These are phyloP conservation scores for Lithobates pipiens DNA, from an alignment of 2,797 vertebrate species.

Conservation along the genomic window DNA sequence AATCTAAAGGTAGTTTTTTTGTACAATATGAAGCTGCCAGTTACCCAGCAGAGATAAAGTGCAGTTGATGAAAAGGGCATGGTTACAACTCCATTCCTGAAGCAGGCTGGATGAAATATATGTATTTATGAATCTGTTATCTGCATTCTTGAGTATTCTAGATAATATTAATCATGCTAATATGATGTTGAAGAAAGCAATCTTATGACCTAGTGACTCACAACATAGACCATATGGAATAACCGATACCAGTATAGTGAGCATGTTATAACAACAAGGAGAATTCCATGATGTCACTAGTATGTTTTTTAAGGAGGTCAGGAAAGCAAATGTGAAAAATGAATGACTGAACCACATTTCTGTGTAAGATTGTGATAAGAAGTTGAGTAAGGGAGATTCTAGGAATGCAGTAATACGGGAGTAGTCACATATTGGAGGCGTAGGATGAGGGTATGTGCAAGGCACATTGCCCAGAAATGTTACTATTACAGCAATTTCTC, in stretches of 20 bases:
- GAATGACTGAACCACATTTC: neutral
- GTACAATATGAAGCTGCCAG: too few species aligned
- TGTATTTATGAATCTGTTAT: neutral
- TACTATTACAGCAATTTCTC: slow-evolving; percentile 11
- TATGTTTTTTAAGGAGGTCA: neutral
- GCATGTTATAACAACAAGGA: neutral
- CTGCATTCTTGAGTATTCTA: slow-evolving; percentile 1
- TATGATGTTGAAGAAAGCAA: neutral
- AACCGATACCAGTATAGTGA: neutral
- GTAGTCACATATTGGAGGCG: slow-evolving; percentile 11
- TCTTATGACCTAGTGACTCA: neutral
- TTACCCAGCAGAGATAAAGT: too few species aligned
- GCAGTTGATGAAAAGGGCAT: too few species aligned
- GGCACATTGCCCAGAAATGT: slow-evolving; percentile 27
- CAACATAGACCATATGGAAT: neutral
- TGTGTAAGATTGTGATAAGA: neutral
- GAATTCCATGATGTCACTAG: slow-evolving; percentile 10
- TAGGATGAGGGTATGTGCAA: slow-evolving; percentile 14
- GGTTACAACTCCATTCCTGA: too few species aligned
- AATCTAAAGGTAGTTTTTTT: too few species aligned
- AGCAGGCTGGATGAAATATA: too few species aligned
- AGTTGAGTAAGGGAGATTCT: slow-evolving; percentile 6
- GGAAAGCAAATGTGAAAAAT: neutral
- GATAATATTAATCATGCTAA: neutral
- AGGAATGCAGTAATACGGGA: slow-evolving; percentile 36